Evolutionary conservation across 2,797 vertebrate genomes (phyloP), one percentile per base, ranked within the genome.

Genomic region (Coilia nasus): DNA sequence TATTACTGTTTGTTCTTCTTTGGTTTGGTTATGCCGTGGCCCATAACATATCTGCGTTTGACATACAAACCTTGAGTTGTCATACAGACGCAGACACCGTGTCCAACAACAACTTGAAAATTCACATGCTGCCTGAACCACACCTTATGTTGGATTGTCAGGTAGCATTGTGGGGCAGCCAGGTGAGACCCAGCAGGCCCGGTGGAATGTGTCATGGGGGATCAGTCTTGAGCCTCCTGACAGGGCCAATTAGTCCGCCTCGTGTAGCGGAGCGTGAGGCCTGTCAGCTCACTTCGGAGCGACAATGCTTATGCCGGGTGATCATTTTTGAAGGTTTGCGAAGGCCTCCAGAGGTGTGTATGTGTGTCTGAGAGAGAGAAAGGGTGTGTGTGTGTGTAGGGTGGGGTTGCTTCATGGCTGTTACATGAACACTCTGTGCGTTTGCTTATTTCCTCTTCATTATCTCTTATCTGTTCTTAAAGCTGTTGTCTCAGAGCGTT

Each of bases 141-240:
- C 31, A 21, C 31, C 71, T 44, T 17, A 2, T 44, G 15, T 2
- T 19, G 35, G 71, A 78, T 78, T 78, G 31, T 78, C 71, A 78
- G 71, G 71, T 78, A 78, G 71, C 71, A 78, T 54, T 25, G 56
- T 83, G 56, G n/a, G 23, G 46, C 44, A 35, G 50, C 35, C 84
- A 85, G 47, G 82, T 78, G 71, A 35, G 35, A 78, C 31, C 7
- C 31, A 44, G 71, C 19, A 2, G 50, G 50, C 71, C 9, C 71
- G 2, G 23, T 78, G 71, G 71, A 44, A 44, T 78, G 71, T 78
- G 71, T 44, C 71, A 44, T 2, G 35, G 71, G 31, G 41, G 31
- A 78, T 78, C 71, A 19, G 17, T 78, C 71, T 31, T 11, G 23
- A 50, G 84, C 57, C 56, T 85, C 47, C 81, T 50, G 81, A 57